Percentiles rank a stretch among this genome's conserved stretches.
These are phyloP conservation scores for Xenentodon cancila DNA, from an alignment of 2,797 vertebrate genomes.

Conservation along the genomic window DNA sequence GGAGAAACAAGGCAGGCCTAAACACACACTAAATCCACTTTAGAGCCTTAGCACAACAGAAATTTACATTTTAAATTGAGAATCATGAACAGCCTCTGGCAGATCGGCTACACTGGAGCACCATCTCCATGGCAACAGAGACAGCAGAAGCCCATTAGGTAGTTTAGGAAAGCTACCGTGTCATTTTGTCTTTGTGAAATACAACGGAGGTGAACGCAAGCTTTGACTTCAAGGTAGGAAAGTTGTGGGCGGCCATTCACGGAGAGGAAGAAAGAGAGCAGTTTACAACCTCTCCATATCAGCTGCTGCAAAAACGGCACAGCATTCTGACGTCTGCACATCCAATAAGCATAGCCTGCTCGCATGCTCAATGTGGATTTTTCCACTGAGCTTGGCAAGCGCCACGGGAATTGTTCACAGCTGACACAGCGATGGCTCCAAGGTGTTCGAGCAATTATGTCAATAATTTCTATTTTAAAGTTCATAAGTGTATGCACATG, in stretches of 20 bases:
- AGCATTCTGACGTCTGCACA: constrained; percentile 74
- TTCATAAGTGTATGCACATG: constrained; percentile 47
- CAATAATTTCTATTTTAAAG: constrained; percentile 72
- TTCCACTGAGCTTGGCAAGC: constrained; percentile 47
- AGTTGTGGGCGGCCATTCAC: constrained; percentile 56
- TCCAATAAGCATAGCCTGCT: constrained; percentile 70
- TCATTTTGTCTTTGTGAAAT: constrained; percentile 84
- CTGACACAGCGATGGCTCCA: constrained; percentile 84
- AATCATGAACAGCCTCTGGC: constrained; percentile 79
- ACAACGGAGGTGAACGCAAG: constrained; percentile 75
- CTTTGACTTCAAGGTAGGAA: constrained; percentile 82
- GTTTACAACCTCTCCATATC: constrained; percentile 68
- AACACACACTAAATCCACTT: constrained; percentile 83
- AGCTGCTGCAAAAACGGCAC: constrained; percentile 76
- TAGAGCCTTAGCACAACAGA: constrained; percentile 81
- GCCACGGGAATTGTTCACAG: constrained; percentile 87
- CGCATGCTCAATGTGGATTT: constrained; percentile 88
- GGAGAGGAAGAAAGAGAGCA: constrained; percentile 5
- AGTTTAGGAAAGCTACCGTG: constrained; percentile 81
- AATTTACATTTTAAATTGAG: constrained; percentile 85
- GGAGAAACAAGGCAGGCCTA: constrained; percentile 71
- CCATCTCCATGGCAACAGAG: constrained; percentile 90
- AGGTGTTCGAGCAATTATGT: constrained; percentile 82
- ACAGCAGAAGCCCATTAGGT: constrained; percentile 82
- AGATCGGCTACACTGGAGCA: constrained; percentile 77